phyloP scores from a whole-genome alignment of 92 coral and sea anemone species.

The Diadumene lineata region DNA sequence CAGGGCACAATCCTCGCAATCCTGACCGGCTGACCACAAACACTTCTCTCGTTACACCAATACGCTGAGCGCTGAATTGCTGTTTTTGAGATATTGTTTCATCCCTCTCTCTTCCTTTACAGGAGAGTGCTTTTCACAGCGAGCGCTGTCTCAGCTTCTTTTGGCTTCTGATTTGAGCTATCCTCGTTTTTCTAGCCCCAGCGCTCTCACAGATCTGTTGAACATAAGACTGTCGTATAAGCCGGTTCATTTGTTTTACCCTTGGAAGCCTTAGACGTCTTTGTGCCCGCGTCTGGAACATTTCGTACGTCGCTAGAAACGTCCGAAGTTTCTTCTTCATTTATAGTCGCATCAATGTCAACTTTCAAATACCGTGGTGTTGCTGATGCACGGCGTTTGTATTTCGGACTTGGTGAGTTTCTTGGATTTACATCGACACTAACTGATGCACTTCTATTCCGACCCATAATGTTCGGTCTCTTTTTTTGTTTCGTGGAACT shows the following conservation, averaged over 20 bases:
- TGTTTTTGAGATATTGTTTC: not conserved
- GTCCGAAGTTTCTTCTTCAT: slow-evolving; percentile 37
- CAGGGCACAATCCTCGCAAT: slow-evolving; percentile 6
- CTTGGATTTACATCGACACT: slow-evolving; percentile 26
- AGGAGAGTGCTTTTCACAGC: not conserved
- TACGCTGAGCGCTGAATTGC: slow-evolving; percentile 36
- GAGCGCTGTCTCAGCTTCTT: not conserved
- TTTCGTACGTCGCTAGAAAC: slow-evolving; percentile 7
- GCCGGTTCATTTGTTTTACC: not conserved
- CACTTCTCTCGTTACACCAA: slow-evolving; percentile 17
- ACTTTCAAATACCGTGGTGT: slow-evolving; percentile 27
- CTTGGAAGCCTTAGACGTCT: no score
- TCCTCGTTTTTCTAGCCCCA: not conserved
- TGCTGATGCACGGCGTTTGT: slow-evolving; percentile 21
- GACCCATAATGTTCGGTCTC: slow-evolving; percentile 24
- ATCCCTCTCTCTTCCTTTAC: not conserved
- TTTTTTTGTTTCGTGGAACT: slow-evolving; percentile 16
- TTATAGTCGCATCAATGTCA: slow-evolving; percentile 39
- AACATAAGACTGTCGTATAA: slow-evolving; percentile 34
- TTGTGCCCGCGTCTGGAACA: not conserved
- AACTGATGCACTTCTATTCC: slow-evolving; percentile 34
- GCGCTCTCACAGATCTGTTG: slow-evolving; percentile 40
- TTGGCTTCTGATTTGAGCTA: not conserved
- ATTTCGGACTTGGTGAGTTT: not conserved
- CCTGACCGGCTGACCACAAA: slow-evolving; percentile 18